Evolutionary conservation across 2,888 invertebrate species (phyloP).

Genomic region (Drosophila rubida): DNA sequence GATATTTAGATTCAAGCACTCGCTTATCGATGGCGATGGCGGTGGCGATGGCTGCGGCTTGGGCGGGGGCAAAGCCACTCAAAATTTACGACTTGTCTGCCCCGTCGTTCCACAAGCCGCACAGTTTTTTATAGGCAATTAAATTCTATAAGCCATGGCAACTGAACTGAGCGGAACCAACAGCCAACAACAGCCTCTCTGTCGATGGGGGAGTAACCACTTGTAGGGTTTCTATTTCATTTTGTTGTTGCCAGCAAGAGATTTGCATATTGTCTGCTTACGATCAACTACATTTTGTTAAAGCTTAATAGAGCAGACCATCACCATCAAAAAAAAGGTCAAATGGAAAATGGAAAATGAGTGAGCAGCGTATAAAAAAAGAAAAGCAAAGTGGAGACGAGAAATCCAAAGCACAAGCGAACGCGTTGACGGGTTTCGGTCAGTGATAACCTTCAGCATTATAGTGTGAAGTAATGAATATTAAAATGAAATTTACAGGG

Average conservation of each 20-base stretch:
- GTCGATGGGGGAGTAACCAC: conserved; percentile 16
- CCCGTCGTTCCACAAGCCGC: conserved; percentile 48
- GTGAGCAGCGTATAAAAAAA: conserved; percentile 16
- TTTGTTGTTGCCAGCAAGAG: conserved; percentile 19
- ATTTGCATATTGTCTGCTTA: conserved; percentile 47
- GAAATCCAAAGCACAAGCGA: conserved; percentile 5
- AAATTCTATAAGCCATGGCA: conserved; percentile 80
- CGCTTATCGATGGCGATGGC: conserved; percentile 54
- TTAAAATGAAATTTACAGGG: conserved; percentile 69
- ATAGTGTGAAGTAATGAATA: conserved; percentile 76
- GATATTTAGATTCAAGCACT: conserved; percentile 62
- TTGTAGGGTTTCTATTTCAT: conserved; percentile 23
- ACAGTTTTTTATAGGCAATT: conserved; percentile 82
- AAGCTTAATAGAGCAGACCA: conserved; percentile 25
- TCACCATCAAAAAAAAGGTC: conserved; percentile 38
- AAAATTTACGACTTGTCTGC: conserved; percentile 54
- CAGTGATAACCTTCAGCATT: conserved; percentile 56
- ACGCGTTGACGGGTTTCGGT: conserved; percentile 28
- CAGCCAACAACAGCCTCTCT: conserved; percentile 22
- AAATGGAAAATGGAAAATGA: conserved; percentile 33
- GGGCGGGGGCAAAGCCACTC: conserved; percentile 19
- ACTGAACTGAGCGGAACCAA: conserved; percentile 57
- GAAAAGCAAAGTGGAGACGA: background rate
- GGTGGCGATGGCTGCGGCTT: conserved; percentile 9
- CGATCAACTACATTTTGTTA: conserved; percentile 29